Conservation (phyloP, 2,797 vertebrate genomes). For the Babyrousa celebensis region DNA sequence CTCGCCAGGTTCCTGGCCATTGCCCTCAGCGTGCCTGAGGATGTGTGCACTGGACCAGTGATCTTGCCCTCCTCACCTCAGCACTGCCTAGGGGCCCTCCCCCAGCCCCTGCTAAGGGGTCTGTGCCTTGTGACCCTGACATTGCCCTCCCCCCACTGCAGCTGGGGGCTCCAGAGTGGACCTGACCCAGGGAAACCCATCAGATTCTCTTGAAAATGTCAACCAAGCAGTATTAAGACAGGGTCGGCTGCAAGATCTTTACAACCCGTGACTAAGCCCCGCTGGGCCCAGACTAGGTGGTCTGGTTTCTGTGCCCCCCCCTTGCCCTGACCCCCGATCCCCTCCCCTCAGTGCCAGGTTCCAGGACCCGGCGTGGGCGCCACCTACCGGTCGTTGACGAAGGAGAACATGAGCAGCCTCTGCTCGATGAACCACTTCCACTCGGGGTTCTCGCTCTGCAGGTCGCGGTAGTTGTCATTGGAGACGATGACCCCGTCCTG, state of each 20-base stretch:
- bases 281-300: accelerated
- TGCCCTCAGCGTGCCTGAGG: background rate
- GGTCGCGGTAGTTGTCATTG: conserved; percentile 96
- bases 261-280: accelerated
- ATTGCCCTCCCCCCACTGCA: too few species aligned
- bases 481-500: conserved; percentile 95
- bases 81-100: accelerated
- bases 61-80: background rate
- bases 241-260: background rate
- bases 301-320: background rate
- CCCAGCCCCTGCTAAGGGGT: background rate
- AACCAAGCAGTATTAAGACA: background rate
- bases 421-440: conserved; percentile 97
- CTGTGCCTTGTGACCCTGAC: background rate
- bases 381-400: conserved; percentile 95
- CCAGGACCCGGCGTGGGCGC: accelerated
- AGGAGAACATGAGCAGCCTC: conserved; percentile 96
- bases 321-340: accelerated
- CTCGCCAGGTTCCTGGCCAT: background rate
- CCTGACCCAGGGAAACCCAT: background rate
- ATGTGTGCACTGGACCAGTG: accelerated
- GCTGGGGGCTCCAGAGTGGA: background rate
- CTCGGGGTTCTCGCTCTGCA: conserved; percentile 95
- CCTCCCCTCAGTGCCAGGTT: accelerated
- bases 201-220: background rate